Evolutionary conservation across 37 sponge, comb jelly and placozoan genomes (phyloP).

Genomic region (Corticium candelabrum): DNA sequence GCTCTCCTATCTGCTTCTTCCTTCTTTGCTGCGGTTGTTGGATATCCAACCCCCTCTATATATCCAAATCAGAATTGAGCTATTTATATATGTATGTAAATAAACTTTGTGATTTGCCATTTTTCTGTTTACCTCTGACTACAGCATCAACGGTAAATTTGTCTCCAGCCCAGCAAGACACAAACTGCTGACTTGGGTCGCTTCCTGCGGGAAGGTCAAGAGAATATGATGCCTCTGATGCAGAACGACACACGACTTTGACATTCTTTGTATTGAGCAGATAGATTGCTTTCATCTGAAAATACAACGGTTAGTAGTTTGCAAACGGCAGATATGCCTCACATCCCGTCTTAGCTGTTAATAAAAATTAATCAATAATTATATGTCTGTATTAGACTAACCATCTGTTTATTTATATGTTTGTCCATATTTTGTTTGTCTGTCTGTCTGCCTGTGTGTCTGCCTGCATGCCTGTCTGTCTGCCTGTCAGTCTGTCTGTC

Average conservation of each 20-base stretch:
- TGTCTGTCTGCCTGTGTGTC: too few species aligned
- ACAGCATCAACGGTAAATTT: constrained; percentile 30
- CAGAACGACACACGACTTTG: background rate
- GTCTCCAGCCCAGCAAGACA: constrained; percentile 22
- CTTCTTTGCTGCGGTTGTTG: constrained; percentile 45
- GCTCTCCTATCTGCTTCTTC: constrained; percentile 31
- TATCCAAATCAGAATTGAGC: too few species aligned
- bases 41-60: constrained; percentile 56
- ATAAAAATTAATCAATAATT: too few species aligned
- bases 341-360: too few species aligned
- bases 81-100: background rate
- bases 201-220: constrained; percentile 8
- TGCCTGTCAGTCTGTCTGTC: too few species aligned
- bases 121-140: constrained; percentile 36
- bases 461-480: too few species aligned
- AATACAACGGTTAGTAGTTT: background rate
- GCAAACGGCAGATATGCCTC: too few species aligned
- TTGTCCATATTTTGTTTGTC: too few species aligned
- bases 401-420: too few species aligned
- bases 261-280: background rate
- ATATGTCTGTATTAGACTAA: too few species aligned
- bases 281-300: background rate
- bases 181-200: constrained; percentile 17
- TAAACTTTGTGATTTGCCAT: too few species aligned
- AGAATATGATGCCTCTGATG: background rate